These are phyloP conservation scores for Solen grandis DNA, from an alignment of 1,140 invertebrate genomes.

Conservation along the genomic window DNA sequence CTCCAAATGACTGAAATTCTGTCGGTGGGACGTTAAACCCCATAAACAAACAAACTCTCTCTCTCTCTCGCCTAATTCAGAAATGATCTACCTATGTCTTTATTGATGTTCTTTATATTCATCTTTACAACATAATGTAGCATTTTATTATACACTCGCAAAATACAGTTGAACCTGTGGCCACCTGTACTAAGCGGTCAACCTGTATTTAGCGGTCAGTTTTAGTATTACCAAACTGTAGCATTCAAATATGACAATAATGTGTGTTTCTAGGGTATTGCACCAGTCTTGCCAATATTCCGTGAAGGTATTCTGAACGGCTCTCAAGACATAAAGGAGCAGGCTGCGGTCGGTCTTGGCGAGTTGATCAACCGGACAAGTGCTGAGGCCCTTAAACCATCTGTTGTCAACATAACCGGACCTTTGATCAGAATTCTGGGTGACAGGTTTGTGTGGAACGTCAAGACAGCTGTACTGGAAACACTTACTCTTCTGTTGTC, in stretches of 20 bases:
- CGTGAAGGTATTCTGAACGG: conserved; percentile 98
- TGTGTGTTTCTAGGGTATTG: conserved; percentile 87
- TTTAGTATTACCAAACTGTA: too few species aligned
- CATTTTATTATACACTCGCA: too few species aligned
- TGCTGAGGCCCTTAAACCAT: conserved; percentile 91
- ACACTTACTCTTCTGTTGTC: conserved; percentile 94
- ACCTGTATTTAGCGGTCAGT: too few species aligned
- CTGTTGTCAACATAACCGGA: conserved; percentile 97
- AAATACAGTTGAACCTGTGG: too few species aligned
- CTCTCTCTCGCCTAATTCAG: too few species aligned
- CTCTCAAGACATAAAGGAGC: conserved; percentile 96
- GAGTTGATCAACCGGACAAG: conserved; percentile 93
- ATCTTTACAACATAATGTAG: too few species aligned
- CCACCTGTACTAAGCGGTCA: too few species aligned
- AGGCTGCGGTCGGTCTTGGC: conserved; percentile 95
- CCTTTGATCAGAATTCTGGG: conserved; percentile 98
- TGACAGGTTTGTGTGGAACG: conserved; percentile 94
- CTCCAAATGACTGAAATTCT: too few species aligned
- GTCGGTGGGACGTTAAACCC: too few species aligned
- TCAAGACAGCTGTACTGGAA: conserved; percentile 97
- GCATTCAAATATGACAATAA: conserved; percentile 1
- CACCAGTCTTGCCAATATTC: conserved; percentile 96
- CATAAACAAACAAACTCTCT: too few species aligned
- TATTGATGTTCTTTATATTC: too few species aligned
- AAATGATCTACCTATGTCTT: too few species aligned